Percentiles rank a stretch among this genome's conserved stretches.
Evolutionary conservation across 2,797 vertebrate genomes (phyloP).

Genomic region (Prionace glauca): DNA sequence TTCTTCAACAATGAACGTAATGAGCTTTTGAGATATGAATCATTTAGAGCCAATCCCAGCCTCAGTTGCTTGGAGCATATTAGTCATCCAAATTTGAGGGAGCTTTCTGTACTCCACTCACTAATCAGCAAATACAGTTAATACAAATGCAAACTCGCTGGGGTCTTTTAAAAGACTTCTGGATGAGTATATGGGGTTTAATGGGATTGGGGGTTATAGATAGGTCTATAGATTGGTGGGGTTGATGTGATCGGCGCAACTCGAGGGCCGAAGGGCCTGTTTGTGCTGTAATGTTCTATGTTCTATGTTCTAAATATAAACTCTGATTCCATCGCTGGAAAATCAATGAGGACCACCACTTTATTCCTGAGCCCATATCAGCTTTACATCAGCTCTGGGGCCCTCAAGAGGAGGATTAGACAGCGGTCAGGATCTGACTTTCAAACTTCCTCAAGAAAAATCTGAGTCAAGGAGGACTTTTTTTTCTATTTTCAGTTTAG

Average conservation of each 20-base stretch:
- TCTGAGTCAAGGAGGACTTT: neutral
- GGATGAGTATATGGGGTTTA: too few relatives aligned
- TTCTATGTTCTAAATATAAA: too few relatives aligned
- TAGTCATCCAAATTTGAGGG: neutral
- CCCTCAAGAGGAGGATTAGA: constrained; percentile 22
- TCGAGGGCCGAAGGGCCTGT: too few relatives aligned
- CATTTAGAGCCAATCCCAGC: neutral
- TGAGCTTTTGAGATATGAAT: neutral
- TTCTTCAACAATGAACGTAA: constrained; percentile 11
- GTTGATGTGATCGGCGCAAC: too few relatives aligned
- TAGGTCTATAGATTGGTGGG: too few relatives aligned
- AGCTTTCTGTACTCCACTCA: neutral
- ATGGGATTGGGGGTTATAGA: too few relatives aligned
- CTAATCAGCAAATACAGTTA: constrained; percentile 28
- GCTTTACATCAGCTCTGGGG: neutral
- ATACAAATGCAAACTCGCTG: constrained; percentile 27
- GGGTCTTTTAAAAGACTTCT: too few relatives aligned
- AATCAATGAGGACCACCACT: constrained; percentile 27
- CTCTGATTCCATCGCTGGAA: neutral
- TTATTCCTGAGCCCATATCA: neutral
- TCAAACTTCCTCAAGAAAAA: neutral
- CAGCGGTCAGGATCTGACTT: neutral
- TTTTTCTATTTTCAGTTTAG: too few relatives aligned
- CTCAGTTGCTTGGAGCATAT: neutral
- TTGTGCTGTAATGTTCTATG: too few relatives aligned